Evolutionary conservation across 2,888 invertebrate species (phyloP).

Genomic region (Siphonodentalium dalli): DNA sequence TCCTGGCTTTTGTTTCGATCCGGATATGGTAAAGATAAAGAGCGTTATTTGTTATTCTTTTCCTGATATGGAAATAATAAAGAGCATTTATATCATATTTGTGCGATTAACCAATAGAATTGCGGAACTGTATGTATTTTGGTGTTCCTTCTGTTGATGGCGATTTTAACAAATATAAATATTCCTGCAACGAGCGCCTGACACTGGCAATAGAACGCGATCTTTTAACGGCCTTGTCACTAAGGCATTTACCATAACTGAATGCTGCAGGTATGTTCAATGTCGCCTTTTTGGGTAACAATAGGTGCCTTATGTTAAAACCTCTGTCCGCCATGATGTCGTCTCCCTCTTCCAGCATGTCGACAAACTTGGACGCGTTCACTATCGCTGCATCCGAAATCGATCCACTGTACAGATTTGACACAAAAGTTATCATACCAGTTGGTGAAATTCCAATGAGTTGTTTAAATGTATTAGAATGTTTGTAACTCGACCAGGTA

Average conservation of each 20-base stretch:
- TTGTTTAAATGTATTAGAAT: background rate
- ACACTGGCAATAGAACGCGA: background rate
- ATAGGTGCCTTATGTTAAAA: background rate
- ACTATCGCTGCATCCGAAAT: background rate
- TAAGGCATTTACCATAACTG: background rate
- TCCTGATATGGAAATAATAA: too few species aligned
- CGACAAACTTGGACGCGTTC: background rate
- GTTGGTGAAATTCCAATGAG: background rate
- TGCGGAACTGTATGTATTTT: too few species aligned
- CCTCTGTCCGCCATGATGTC: conserved; percentile 8
- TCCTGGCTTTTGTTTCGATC: too few species aligned
- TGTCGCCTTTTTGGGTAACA: background rate
- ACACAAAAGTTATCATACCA: conserved; percentile 2
- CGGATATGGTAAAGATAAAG: too few species aligned
- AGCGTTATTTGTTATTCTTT: too few species aligned
- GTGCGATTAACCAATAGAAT: too few species aligned
- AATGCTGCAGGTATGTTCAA: conserved; percentile 6
- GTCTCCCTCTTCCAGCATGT: background rate
- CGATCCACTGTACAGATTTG: background rate
- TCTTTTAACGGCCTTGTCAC: background rate
- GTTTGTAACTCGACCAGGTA: conserved; percentile 1
- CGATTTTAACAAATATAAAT: too few species aligned
- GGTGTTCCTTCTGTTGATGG: too few species aligned
- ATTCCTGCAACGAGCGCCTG: too few species aligned
- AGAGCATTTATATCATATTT: too few species aligned